Conservation (phyloP, 2,888 invertebrate genomes). For the Heliconius ismenius region DNA sequence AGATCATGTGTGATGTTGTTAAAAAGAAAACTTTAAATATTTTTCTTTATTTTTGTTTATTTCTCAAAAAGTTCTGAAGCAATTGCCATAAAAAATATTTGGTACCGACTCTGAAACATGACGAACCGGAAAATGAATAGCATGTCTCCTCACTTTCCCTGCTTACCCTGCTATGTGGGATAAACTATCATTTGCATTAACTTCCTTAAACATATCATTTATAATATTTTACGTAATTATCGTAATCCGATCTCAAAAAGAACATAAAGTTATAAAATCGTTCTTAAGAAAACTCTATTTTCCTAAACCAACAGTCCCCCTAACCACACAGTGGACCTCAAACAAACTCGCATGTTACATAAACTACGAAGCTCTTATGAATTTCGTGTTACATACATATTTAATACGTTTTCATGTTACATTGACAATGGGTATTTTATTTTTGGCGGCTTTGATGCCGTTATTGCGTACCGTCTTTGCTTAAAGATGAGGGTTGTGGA, state of each 20-base stretch:
- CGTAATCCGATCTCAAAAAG: not conserved
- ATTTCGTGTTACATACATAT: not conserved
- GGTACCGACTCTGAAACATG: too few relatives aligned
- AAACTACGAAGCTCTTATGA: not conserved
- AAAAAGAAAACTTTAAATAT: too few relatives aligned
- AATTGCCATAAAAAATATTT: too few relatives aligned
- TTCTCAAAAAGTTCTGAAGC: too few relatives aligned
- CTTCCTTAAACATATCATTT: too few relatives aligned
- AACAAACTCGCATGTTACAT: not conserved
- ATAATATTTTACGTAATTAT: not conserved
- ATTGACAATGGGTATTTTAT: too few relatives aligned
- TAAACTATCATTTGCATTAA: not conserved
- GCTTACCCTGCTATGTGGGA: not conserved
- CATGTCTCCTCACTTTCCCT: fast-evolving
- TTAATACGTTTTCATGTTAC: not conserved
- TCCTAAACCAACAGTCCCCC: not conserved
- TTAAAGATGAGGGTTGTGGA: not conserved
- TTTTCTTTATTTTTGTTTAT: too few relatives aligned
- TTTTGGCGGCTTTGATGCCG: not conserved
- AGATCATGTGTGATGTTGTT: too few relatives aligned
- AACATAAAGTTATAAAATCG: not conserved
- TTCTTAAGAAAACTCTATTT: slow-evolving; percentile 1
- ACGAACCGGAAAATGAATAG: too few relatives aligned
- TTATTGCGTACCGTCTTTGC: not conserved
- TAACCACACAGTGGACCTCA: not conserved